Conservation (phyloP, 2,888 invertebrate genomes). For the Tuta absoluta region DNA sequence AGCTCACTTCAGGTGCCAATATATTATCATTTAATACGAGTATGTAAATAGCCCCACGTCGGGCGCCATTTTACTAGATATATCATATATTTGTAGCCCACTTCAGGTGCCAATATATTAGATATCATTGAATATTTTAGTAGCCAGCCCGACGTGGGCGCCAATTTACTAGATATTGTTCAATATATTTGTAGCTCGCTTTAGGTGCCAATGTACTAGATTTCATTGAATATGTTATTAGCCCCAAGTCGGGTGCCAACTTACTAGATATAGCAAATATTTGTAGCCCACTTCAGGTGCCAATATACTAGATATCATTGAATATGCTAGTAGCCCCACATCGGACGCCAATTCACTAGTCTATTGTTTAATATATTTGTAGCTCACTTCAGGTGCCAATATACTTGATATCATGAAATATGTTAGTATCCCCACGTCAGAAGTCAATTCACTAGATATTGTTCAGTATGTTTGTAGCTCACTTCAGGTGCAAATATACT, state of each 20-base stretch:
- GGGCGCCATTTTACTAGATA: not conserved
- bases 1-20: too few relatives aligned
- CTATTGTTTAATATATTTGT: too few relatives aligned
- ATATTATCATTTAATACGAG: too few relatives aligned
- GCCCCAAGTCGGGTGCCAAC: too few relatives aligned
- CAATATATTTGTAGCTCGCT: not conserved
- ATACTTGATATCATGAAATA: too few relatives aligned
- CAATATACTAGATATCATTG: not conserved
- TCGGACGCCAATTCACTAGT: not conserved
- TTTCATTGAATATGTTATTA: too few relatives aligned
- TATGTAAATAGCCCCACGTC: not conserved
- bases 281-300: not conserved
- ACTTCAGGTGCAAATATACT: not conserved
- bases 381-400: not conserved
- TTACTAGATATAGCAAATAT: not conserved
- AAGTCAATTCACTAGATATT: too few relatives aligned
- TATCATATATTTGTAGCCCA: not conserved
- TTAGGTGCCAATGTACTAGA: not conserved
- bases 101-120: not conserved
- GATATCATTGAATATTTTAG: not conserved
- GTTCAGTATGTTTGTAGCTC: not conserved
- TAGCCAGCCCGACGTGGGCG: not conserved
- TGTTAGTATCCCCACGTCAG: too few relatives aligned
- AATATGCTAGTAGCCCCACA: not conserved
- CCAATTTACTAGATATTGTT: not conserved